These are phyloP conservation scores for Steinernema khuongi DNA, from an alignment of 1,140 invertebrate species.

Conservation along the genomic window DNA sequence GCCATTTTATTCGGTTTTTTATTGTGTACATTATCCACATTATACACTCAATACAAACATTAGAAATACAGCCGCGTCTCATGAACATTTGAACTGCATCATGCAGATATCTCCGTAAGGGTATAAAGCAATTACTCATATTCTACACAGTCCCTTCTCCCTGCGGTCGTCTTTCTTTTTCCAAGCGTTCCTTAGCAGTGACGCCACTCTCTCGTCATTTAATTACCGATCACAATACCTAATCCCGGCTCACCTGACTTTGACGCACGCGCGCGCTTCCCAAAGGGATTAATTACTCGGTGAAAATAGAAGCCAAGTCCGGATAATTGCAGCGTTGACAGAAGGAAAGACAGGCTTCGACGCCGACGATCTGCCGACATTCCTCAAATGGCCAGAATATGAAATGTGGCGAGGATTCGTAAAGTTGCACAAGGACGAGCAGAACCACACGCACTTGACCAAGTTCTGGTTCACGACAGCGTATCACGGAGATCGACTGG, in stretches of 20 bases:
- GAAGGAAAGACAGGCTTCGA: slow-evolving; percentile 19
- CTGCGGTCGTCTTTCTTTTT: no score
- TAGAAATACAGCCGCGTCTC: no score
- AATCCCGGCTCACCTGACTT: neutral
- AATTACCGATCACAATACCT: neutral
- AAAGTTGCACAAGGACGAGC: slow-evolving; percentile 35
- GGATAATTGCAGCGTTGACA: neutral
- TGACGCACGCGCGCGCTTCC: neutral
- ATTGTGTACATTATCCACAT: no score
- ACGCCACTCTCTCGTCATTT: neutral
- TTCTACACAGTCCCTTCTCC: no score
- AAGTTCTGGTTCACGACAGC: slow-evolving; percentile 58
- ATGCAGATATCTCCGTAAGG: no score
- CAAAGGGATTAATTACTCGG: neutral
- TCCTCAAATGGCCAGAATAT: slow-evolving; percentile 55
- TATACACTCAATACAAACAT: no score
- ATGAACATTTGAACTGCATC: no score
- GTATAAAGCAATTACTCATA: no score
- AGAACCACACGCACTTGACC: slow-evolving; percentile 31
- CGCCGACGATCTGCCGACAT: slow-evolving; percentile 44
- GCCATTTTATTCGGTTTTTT: no score
- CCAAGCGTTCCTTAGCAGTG: neutral
- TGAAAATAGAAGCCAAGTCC: no score
- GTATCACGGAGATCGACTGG: slow-evolving; percentile 51
- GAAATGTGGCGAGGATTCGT: slow-evolving; percentile 51